Evolutionary conservation across 2,113 vertebrate genomes (phyloP).

Genomic region (Lontra canadensis): DNA sequence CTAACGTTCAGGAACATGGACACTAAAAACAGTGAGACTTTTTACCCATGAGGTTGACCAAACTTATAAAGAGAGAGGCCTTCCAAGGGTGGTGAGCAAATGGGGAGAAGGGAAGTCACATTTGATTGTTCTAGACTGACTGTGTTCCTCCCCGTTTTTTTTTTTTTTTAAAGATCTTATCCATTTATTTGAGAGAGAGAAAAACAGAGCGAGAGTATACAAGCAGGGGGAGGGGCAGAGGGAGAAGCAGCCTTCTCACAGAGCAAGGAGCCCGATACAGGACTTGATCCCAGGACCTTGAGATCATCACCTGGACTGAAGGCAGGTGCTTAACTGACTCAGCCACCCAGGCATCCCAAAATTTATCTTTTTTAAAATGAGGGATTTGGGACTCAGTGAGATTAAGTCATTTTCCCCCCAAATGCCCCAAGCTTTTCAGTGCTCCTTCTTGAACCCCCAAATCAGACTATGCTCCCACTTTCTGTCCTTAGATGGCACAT

Average conservation of each 20-base stretch:
- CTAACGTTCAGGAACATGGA: not conserved
- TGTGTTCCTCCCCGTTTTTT: no score
- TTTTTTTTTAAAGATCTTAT: no score
- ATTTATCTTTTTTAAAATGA: not conserved
- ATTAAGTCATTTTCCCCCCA: not conserved
- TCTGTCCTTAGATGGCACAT: not conserved
- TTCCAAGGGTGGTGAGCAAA: not conserved
- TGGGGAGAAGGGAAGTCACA: not conserved
- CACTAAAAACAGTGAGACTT: not conserved
- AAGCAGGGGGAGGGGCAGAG: not conserved
- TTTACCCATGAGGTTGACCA: not conserved
- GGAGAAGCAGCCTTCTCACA: not conserved
- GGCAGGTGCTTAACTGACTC: not conserved
- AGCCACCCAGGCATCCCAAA: not conserved
- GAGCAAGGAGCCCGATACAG: not conserved
- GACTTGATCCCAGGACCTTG: not conserved
- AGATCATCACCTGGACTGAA: not conserved
- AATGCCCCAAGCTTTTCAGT: not conserved
- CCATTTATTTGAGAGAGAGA: no score
- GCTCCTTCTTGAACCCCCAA: not conserved
- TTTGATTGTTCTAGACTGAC: not conserved
- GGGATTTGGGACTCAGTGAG: not conserved
- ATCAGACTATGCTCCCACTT: not conserved
- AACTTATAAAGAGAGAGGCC: not conserved
- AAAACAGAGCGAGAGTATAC: no score